phyloP scores from a whole-genome alignment of 2,888 invertebrate species.

The Drosophila longiperda region DNA sequence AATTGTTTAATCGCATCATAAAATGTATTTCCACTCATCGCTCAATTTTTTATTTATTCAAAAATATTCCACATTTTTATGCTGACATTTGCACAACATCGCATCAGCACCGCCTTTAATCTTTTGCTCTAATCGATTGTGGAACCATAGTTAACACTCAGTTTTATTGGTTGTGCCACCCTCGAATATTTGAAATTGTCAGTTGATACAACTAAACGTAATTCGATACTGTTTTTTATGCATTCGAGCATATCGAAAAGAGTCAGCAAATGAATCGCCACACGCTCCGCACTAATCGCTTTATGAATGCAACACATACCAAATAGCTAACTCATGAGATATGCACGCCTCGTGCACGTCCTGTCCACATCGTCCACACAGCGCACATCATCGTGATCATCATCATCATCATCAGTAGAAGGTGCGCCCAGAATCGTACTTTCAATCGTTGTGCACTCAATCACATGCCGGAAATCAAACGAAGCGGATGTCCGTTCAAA shows the following conservation, averaged over 20 bases:
- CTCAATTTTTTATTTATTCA: not conserved
- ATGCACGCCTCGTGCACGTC: slow-evolving; percentile 42
- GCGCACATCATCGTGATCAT: slow-evolving; percentile 5
- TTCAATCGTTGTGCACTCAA: slow-evolving; percentile 70
- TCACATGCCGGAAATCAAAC: slow-evolving; percentile 81
- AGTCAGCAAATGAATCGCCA: slow-evolving; percentile 68
- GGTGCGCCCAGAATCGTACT: slow-evolving; percentile 43
- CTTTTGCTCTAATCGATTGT: slow-evolving; percentile 8
- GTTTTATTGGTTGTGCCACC: not conserved
- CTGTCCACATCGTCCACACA: slow-evolving; percentile 15
- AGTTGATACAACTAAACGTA: slow-evolving; percentile 45
- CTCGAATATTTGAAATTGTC: slow-evolving; percentile 12
- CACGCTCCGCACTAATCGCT: slow-evolving; percentile 72
- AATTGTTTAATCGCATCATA: not conserved
- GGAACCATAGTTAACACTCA: slow-evolving; percentile 8
- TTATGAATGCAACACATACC: slow-evolving; percentile 51
- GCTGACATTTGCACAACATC: not conserved
- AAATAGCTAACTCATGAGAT: slow-evolving; percentile 59
- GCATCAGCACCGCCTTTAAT: not conserved
- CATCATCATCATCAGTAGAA: slow-evolving; percentile 20
- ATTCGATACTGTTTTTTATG: slow-evolving; percentile 67
- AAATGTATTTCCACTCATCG: not conserved
- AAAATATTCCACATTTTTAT: not conserved
- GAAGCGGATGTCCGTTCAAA: slow-evolving; percentile 75
- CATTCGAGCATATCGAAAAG: slow-evolving; percentile 56